These are phyloP conservation scores for Rafetus swinhoei DNA, from an alignment of 2,113 vertebrate species.

Conservation along the genomic window DNA sequence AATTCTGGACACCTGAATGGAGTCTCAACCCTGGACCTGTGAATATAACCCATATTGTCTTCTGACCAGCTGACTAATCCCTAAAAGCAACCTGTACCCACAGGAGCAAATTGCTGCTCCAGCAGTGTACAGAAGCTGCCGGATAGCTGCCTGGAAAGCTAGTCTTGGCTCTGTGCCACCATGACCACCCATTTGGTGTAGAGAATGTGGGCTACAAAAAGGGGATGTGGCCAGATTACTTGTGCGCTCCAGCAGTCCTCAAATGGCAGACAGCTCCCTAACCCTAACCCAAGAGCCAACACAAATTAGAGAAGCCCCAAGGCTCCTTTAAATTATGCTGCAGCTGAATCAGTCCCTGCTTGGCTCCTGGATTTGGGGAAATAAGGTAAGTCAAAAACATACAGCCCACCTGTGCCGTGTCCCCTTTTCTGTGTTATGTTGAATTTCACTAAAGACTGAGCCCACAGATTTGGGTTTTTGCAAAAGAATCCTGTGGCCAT, in stretches of 20 bases:
- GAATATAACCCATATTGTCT: background rate
- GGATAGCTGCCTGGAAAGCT: background rate
- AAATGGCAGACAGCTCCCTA: accelerated
- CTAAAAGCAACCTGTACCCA: background rate
- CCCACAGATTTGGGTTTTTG: background rate
- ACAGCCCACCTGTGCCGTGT: background rate
- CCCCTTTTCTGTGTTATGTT: background rate
- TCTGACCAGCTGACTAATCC: accelerated
- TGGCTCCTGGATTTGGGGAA: background rate
- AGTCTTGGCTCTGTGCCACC: background rate
- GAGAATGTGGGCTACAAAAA: background rate
- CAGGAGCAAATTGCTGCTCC: background rate
- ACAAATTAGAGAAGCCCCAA: background rate
- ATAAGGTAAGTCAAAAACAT: accelerated
- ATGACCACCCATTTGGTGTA: background rate
- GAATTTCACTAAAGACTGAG: background rate
- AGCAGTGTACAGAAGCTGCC: background rate
- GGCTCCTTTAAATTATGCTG: background rate
- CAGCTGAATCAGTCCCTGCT: background rate
- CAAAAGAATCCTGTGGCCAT: background rate
- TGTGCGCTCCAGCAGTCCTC: background rate
- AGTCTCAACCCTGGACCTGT: background rate
- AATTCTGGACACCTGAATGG: background rate
- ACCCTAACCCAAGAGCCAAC: background rate
- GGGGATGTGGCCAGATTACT: background rate